phyloP scores from a whole-genome alignment of 2,888 invertebrate genomes.

The Nudaria mundana region DNA sequence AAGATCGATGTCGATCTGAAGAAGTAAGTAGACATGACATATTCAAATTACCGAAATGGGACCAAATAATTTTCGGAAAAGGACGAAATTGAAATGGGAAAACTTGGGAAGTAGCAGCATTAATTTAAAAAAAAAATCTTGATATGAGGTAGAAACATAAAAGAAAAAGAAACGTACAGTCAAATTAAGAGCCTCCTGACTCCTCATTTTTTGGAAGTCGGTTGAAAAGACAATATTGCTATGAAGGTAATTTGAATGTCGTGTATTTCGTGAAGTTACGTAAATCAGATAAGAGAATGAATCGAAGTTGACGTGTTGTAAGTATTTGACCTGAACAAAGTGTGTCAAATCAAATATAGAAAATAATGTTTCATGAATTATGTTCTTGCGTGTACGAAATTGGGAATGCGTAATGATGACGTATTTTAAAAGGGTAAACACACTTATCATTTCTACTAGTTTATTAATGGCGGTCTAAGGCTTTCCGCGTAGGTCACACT shows the following conservation, averaged over 20 bases:
- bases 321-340: conserved; percentile 8
- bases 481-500: too few relatives aligned
- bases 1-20: too few relatives aligned
- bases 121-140: background rate
- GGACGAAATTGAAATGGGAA: too few relatives aligned
- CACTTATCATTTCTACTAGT: background rate
- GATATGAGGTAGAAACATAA: background rate
- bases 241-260: background rate
- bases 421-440: background rate
- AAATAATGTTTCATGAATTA: conserved; percentile 6
- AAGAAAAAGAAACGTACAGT: too few relatives aligned
- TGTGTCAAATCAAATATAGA: conserved; percentile 7
- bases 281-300: conserved; percentile 1
- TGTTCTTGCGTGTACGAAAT: conserved; percentile 6
- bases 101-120: too few relatives aligned
- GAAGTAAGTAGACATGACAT: too few relatives aligned
- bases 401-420: conserved; percentile 7
- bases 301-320: conserved; percentile 1
- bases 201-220: too few relatives aligned
- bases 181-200: too few relatives aligned
- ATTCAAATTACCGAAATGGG: too few relatives aligned
- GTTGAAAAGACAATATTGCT: too few relatives aligned
- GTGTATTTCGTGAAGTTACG: background rate
- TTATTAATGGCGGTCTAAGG: too few relatives aligned
- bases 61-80: too few relatives aligned